These are phyloP conservation scores for Amphimallon solstitiale DNA, from an alignment of 2,888 invertebrate species.

Conservation along the genomic window DNA sequence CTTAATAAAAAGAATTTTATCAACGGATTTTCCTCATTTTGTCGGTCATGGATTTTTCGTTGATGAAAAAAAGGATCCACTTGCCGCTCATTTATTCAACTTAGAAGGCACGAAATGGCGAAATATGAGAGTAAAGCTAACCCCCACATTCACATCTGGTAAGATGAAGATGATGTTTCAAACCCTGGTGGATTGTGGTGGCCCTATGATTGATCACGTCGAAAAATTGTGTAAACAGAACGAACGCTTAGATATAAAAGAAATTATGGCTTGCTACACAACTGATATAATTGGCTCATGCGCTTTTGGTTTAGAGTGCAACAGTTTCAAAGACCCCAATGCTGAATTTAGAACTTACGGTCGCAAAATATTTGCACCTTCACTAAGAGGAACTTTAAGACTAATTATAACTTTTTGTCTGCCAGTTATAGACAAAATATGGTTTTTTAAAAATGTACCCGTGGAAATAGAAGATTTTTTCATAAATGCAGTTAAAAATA, in stretches of 20 bases:
- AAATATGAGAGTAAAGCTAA: neutral
- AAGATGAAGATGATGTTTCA: neutral
- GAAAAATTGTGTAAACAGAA: neutral
- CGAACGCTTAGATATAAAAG: neutral
- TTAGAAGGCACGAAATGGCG: neutral
- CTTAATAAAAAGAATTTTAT: neutral
- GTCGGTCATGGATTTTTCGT: neutral
- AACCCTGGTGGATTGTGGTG: neutral
- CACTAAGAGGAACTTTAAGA: neutral
- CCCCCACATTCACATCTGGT: too few species aligned
- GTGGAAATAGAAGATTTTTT: neutral
- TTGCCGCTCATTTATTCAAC: neutral
- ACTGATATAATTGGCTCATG: too few species aligned
- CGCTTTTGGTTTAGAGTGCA: too few species aligned
- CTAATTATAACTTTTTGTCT: neutral
- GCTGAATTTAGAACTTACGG: constrained; percentile 9
- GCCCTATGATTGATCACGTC: neutral
- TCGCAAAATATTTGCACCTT: neutral
- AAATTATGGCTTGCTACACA: neutral
- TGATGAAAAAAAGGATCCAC: neutral
- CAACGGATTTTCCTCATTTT: neutral
- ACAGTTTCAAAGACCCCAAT: too few species aligned
- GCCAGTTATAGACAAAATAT: neutral
- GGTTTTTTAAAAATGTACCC: neutral
- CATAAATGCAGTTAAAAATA: neutral